Evolutionary conservation across 1,140 invertebrate genomes (phyloP).

Genomic region (Macrosteles quadrilineatus): DNA sequence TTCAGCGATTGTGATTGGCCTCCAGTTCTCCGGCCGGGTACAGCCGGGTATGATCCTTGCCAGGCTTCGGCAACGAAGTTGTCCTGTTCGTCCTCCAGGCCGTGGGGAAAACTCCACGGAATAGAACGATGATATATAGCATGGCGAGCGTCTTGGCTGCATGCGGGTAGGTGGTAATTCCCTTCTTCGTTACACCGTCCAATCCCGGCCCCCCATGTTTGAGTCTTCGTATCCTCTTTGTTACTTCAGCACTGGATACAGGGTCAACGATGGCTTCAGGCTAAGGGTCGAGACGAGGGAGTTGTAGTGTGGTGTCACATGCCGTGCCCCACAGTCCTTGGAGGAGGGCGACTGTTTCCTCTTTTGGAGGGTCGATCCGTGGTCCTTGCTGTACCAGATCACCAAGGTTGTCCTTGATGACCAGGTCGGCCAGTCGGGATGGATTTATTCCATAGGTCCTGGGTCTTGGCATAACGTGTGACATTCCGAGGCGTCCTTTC

Average conservation of each 20-base stretch:
- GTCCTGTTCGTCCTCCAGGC: slow-evolving; percentile 22
- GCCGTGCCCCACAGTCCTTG: background rate
- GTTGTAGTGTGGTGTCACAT: background rate
- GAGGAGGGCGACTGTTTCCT: background rate
- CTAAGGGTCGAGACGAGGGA: background rate
- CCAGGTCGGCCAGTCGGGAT: background rate
- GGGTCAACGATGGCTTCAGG: background rate
- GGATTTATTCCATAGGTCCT: background rate
- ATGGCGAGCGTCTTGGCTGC: background rate
- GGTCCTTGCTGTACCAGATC: too few species aligned
- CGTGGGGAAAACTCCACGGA: background rate
- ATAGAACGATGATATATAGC: slow-evolving; percentile 28
- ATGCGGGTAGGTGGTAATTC: background rate
- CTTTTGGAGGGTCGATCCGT: background rate
- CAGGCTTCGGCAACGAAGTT: slow-evolving; percentile 41
- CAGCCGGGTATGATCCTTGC: slow-evolving; percentile 17
- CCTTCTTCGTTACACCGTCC: background rate
- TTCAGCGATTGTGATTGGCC: slow-evolving; percentile 42
- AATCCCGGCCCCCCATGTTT: too few species aligned
- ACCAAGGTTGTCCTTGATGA: background rate
- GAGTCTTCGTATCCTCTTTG: too few species aligned
- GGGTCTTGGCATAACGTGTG: slow-evolving; percentile 1
- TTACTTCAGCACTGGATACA: background rate
- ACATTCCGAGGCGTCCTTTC: background rate
- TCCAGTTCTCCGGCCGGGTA: slow-evolving; percentile 30